Conservation (phyloP, 2,113 vertebrate genomes). For the Sialia sialis region DNA sequence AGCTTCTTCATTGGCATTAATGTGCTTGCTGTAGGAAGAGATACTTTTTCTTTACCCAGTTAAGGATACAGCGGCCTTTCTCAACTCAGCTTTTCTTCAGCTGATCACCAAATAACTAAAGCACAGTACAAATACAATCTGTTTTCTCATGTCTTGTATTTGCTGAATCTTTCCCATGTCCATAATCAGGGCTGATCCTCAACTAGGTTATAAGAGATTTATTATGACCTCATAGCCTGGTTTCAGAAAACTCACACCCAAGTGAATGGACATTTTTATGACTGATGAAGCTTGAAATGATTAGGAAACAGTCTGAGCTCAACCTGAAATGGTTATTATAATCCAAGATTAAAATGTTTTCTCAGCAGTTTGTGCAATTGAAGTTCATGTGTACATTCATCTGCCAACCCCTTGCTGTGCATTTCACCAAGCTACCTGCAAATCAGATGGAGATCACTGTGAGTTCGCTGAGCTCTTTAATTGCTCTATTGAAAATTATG, state of each 20-base stretch:
- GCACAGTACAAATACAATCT: neutral
- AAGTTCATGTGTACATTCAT: neutral
- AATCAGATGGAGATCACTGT: neutral
- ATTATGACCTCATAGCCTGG: neutral
- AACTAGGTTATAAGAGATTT: neutral
- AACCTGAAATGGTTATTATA: neutral
- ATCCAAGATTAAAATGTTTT: neutral
- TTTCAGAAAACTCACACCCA: neutral
- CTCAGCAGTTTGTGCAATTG: neutral
- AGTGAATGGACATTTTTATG: neutral
- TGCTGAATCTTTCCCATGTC: neutral
- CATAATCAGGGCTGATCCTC: neutral
- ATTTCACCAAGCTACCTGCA: neutral
- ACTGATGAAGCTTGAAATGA: neutral
- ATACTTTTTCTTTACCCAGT: neutral
- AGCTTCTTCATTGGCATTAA: neutral
- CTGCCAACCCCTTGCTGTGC: neutral
- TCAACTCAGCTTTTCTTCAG: neutral
- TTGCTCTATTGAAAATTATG: neutral
- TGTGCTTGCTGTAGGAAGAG: neutral
- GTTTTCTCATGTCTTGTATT: neutral
- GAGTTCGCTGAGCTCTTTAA: neutral
- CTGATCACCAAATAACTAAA: neutral
- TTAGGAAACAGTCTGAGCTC: neutral
- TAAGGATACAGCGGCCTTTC: neutral